Evolutionary conservation across 2,888 invertebrate genomes (phyloP).

Genomic region (Eustalomyia histrio): DNA sequence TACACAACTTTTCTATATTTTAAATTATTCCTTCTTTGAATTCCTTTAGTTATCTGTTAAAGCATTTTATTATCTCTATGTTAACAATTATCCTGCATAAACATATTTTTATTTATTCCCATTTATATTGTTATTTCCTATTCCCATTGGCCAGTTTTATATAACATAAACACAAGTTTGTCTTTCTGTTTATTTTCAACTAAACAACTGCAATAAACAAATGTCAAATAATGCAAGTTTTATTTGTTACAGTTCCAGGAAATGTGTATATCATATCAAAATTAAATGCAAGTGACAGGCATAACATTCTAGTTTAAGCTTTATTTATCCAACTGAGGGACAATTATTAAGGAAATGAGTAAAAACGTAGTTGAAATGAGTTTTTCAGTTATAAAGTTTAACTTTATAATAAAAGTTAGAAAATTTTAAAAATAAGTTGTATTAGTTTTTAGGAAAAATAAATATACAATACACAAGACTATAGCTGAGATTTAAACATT

Average conservation of each 20-base stretch:
- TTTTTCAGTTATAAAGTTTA: not conserved
- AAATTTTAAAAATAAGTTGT: not conserved
- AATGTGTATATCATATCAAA: constrained; percentile 18
- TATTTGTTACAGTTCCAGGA: constrained; percentile 51
- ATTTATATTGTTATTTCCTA: constrained; percentile 14
- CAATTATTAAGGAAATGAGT: not conserved
- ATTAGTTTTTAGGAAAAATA: too few relatives aligned
- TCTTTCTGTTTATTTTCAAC: constrained; percentile 19
- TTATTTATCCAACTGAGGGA: not conserved
- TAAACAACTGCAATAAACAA: constrained; percentile 34
- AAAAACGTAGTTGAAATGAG: not conserved
- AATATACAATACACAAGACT: too few relatives aligned
- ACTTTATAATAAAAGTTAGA: not conserved
- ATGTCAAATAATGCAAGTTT: constrained; percentile 47
- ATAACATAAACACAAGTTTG: constrained; percentile 36
- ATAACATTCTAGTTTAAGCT: not conserved
- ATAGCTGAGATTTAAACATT: too few relatives aligned
- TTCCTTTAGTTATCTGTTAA: not conserved
- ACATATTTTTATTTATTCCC: not conserved
- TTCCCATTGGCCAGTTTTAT: constrained; percentile 36
- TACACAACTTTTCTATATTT: not conserved
- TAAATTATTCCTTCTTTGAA: not conserved
- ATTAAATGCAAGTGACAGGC: constrained; percentile 1
- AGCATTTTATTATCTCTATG: not conserved
- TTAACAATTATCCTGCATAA: not conserved